phyloP scores from a whole-genome alignment of 2,113 vertebrate genomes.

The Bubo bubo region DNA sequence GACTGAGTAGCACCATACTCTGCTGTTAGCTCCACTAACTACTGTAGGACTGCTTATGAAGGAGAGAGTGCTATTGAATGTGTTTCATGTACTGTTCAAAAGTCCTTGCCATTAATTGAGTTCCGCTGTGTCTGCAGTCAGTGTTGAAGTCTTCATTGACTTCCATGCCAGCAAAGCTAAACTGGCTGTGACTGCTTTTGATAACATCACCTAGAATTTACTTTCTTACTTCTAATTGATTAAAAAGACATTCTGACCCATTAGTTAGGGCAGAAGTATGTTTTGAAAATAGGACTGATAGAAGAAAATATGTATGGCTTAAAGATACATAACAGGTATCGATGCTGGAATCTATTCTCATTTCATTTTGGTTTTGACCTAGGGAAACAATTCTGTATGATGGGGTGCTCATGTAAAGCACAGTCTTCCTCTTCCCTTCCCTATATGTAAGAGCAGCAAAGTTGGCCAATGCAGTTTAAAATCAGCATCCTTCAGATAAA shows the following conservation, averaged over 20 bases:
- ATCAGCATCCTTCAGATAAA: background rate
- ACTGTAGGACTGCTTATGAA: background rate
- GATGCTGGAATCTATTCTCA: background rate
- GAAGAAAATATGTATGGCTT: background rate
- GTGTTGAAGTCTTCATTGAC: background rate
- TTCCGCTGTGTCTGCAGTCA: background rate
- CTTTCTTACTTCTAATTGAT: background rate
- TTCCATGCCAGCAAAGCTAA: background rate
- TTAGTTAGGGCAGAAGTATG: background rate
- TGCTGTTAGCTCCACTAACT: background rate
- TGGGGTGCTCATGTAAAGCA: background rate
- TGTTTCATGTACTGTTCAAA: background rate
- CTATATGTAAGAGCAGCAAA: background rate
- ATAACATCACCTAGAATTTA: background rate
- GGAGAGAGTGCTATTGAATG: background rate
- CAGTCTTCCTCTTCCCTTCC: background rate
- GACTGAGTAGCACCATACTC: background rate
- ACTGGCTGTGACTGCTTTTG: background rate
- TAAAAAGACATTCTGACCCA: background rate
- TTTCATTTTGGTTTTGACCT: background rate
- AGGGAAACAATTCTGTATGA: background rate
- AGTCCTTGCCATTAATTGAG: background rate
- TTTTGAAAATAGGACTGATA: background rate
- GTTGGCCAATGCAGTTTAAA: background rate
- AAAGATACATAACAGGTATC: rapidly evolving